Evolutionary conservation across 2,113 vertebrate species (phyloP).

Genomic region (Pseudorectes ferrugineus): DNA sequence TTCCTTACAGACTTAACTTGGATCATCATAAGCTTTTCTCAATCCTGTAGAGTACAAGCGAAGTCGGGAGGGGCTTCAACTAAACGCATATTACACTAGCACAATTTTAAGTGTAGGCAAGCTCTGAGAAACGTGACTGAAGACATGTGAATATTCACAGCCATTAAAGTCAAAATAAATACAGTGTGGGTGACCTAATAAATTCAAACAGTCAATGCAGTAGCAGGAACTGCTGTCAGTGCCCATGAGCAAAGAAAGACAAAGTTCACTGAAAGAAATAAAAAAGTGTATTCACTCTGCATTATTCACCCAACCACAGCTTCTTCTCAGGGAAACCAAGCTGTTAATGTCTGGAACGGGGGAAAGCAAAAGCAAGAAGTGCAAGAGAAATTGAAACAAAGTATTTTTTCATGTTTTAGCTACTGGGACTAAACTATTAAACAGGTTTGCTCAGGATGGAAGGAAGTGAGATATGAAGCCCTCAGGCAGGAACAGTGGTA

Average conservation of each 20-base stretch:
- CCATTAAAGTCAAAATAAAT: neutral
- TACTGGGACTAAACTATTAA: neutral
- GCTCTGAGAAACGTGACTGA: neutral
- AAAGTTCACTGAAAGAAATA: neutral
- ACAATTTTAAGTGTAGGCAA: neutral
- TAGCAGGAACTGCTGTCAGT: neutral
- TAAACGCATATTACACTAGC: neutral
- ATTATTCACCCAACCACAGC: neutral
- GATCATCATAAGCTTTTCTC: neutral
- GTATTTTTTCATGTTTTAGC: neutral
- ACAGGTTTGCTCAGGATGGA: fast-evolving
- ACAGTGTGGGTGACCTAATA: neutral
- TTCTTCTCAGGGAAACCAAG: neutral
- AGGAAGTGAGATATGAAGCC: neutral
- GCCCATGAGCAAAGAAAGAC: neutral
- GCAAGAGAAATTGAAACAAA: neutral
- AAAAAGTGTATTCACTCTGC: neutral
- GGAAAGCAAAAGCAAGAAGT: neutral
- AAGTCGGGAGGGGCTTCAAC: neutral
- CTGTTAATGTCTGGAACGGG: neutral
- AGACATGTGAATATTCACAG: neutral
- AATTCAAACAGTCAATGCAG: neutral
- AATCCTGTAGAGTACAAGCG: neutral
- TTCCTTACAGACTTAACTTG: constrained; percentile 25
- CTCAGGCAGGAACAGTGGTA: neutral